Percentiles rank a stretch among this genome's conserved stretches.
phyloP scores from a whole-genome alignment of 2,797 vertebrate genomes.

The Tolypeutes matacus region DNA sequence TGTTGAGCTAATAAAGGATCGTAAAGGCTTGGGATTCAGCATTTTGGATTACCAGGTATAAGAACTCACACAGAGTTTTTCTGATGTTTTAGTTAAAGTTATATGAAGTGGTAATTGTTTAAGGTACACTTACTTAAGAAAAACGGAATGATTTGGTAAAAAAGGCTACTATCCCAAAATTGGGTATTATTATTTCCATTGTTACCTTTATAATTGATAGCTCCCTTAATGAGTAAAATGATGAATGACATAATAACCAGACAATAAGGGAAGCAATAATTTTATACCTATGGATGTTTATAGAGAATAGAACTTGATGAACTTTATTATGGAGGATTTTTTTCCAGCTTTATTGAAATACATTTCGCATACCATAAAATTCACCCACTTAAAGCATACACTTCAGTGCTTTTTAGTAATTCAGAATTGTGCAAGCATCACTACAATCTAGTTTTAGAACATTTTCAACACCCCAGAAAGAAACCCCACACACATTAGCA shows the following conservation, averaged over 20 bases:
- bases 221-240: not conserved
- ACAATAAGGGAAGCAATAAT: not conserved
- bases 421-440: not conserved
- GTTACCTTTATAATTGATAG: constrained; percentile 27
- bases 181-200: not conserved
- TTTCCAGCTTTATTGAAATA: not conserved
- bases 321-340: not conserved
- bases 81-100: not conserved
- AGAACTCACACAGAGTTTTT: not conserved
- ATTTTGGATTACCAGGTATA: constrained; percentile 98
- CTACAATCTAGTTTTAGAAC: constrained; percentile 5
- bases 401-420: constrained; percentile 30
- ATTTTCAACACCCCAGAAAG: not conserved
- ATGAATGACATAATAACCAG: not conserved
- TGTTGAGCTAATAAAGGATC: constrained; percentile 93
- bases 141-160: constrained; percentile 3
- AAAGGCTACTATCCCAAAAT: not conserved
- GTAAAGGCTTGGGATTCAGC: constrained; percentile 96
- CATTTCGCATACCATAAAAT: constrained; percentile 41
- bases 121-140: not conserved
- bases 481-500: not conserved
- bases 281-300: constrained; percentile 22
- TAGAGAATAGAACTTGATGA: constrained; percentile 1
- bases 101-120: not conserved
- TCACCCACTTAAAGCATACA: not conserved